Base-by-base conservation (phyloP, 2,888 invertebrate species). In the Eupithecia centaureata region DNA sequence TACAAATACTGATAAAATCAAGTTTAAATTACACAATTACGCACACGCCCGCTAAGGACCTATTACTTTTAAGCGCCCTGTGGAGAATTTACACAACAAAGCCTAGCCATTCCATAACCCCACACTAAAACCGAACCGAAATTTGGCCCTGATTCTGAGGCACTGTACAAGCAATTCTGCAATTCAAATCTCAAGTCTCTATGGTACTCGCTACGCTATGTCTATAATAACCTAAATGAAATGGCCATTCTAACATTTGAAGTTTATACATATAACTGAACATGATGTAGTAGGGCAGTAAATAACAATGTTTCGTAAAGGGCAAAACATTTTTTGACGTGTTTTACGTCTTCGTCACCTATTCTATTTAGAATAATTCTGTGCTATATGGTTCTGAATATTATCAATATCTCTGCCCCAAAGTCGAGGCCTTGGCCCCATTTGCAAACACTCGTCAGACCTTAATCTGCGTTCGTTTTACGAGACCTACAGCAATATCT, bases 381-480 rank as follows among this genome's bases (percentile, higher is more conserved):
- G 10, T 1, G 47, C 22, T 4, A 12, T 10, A 18, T n/a, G n/a
- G 10, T 10, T 22, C 22, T 22, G 47, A 47, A 47, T 47, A 18
- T 47, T 22, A 22, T 18, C n/a, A 10, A 56, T 30, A 28, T 28
- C 27, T 0, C 2, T 15, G 0, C 15, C 7, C 18, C 30, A 56
- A 28, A 56, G 28, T 56, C 18, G 1, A 2, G 12, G 32, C 82
- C 86, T 73, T 47, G 87, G 89, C 87, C 90, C 89, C 89, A 92
- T 92, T 92, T 92, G 91, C 89, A 87, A 89, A 85, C 84, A 79
- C 84, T 84, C 85, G 83, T 88, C 86, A 87, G 86, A 88, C 91
- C 89, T 88, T 92, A 92, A 91, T 92, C 91, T 90, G 85, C 82
- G 86, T 92, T 91, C 90, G 83, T 92, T 92, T 92, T 92, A 92